Conservation (phyloP, 2,888 invertebrate species). For the Trichogramma evanescens region DNA sequence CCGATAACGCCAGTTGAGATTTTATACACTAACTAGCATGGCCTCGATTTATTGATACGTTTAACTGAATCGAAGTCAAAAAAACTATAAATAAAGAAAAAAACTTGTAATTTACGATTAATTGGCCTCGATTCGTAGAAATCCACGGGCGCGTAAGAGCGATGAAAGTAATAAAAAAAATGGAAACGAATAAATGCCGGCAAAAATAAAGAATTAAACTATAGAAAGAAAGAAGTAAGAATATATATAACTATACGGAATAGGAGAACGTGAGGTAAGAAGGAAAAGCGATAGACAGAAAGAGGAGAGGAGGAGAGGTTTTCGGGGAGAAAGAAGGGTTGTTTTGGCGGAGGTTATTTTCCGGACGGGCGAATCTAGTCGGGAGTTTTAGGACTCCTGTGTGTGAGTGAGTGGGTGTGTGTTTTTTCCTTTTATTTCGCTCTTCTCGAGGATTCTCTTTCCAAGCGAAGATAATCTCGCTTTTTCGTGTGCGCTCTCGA, state of each 20-base stretch:
- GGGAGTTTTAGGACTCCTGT: constrained; percentile 17
- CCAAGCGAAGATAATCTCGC: constrained; percentile 18
- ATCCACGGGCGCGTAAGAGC: background rate
- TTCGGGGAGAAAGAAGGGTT: constrained; percentile 23
- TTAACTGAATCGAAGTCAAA: no score
- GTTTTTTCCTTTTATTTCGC: constrained; percentile 22
- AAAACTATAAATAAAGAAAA: no score
- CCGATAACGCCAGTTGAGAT: no score
- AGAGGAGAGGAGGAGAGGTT: constrained; percentile 19
- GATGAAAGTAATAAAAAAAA: background rate
- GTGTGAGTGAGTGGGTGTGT: constrained; percentile 2
- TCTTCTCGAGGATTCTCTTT: no score
- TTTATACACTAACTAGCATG: no score
- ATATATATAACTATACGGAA: background rate
- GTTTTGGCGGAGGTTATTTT: constrained; percentile 44
- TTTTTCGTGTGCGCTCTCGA: background rate
- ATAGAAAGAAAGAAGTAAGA: no score
- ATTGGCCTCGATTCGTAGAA: no score
- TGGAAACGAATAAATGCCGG: background rate
- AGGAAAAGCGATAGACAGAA: constrained; percentile 17
- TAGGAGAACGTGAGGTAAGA: constrained; percentile 3
- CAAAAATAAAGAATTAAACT: background rate
- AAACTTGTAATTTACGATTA: no score
- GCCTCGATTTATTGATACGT: no score
- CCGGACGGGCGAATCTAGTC: constrained; percentile 37